These are phyloP conservation scores for Bubo bubo DNA, from an alignment of 2,113 vertebrate genomes.

Conservation along the genomic window DNA sequence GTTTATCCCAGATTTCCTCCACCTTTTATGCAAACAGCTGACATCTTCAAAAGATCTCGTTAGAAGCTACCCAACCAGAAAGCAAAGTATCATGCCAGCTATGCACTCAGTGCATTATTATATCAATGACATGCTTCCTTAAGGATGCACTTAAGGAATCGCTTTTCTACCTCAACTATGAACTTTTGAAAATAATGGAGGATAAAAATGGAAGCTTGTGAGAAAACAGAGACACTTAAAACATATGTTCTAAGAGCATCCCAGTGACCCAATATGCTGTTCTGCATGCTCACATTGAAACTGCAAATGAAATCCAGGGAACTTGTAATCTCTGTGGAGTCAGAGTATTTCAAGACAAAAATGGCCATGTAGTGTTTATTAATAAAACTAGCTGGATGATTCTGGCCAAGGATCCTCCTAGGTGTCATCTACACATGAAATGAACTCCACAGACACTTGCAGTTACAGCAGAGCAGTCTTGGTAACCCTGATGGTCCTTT, in stretches of 20 bases:
- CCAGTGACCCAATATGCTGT: background rate
- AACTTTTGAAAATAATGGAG: background rate
- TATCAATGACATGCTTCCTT: background rate
- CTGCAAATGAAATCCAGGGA: background rate
- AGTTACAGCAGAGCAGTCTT: background rate
- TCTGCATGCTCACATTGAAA: background rate
- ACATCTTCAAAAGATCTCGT: conserved; percentile 4
- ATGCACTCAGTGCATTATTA: background rate
- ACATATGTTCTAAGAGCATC: background rate
- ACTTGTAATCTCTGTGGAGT: background rate
- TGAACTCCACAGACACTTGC: background rate
- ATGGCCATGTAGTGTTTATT: background rate
- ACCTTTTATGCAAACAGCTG: background rate
- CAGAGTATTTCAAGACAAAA: background rate
- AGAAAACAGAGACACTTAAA: background rate
- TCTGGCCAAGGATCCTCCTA: background rate
- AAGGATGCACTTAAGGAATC: background rate
- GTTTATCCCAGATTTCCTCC: background rate
- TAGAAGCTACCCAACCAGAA: background rate
- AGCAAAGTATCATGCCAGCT: background rate
- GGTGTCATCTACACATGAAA: background rate
- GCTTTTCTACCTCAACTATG: background rate
- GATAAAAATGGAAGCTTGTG: background rate
- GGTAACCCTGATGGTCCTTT: background rate
- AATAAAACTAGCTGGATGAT: background rate